Percentiles rank a stretch among this genome's conserved stretches.
Conservation (phyloP, 2,888 invertebrate genomes). For the Melolontha melolontha region DNA sequence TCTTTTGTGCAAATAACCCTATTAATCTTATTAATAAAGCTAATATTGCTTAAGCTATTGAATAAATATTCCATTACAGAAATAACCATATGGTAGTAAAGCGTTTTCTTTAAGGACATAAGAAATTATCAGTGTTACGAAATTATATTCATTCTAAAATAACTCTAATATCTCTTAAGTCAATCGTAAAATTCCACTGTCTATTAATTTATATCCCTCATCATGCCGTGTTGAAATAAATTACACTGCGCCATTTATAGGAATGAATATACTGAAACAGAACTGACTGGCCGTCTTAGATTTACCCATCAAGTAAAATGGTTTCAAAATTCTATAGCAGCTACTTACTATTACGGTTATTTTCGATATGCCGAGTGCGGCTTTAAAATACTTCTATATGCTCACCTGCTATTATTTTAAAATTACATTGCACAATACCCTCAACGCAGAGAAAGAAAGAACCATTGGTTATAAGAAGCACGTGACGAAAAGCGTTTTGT, state of each 20-base stretch:
- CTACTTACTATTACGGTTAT: conserved; percentile 9
- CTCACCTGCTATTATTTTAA: conserved; percentile 32
- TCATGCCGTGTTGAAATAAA: conserved; percentile 25
- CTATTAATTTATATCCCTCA: conserved; percentile 31
- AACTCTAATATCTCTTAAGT: conserved; percentile 13
- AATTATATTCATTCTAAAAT: conserved; percentile 2
- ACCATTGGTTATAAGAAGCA: conserved; percentile 8
- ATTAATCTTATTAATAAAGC: no score
- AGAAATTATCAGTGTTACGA: conserved; percentile 4
- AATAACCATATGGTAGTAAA: no score
- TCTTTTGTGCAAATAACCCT: conserved; percentile 1
- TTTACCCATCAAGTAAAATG: conserved; percentile 10
- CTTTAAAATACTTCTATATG: not conserved
- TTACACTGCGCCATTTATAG: conserved; percentile 27
- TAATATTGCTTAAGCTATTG: no score
- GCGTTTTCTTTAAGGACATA: no score
- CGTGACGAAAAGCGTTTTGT: conserved; percentile 29
- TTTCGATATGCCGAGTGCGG: not conserved
- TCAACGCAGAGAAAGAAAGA: not conserved
- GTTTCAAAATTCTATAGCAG: conserved; percentile 31
- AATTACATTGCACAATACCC: conserved; percentile 21
- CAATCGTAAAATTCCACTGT: conserved; percentile 15
- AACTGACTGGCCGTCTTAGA: conserved; percentile 8
- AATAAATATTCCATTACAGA: no score
- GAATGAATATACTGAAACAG: conserved; percentile 25